phyloP scores from a whole-genome alignment of 1,140 invertebrate genomes.

The Drosophila kepulauana region DNA sequence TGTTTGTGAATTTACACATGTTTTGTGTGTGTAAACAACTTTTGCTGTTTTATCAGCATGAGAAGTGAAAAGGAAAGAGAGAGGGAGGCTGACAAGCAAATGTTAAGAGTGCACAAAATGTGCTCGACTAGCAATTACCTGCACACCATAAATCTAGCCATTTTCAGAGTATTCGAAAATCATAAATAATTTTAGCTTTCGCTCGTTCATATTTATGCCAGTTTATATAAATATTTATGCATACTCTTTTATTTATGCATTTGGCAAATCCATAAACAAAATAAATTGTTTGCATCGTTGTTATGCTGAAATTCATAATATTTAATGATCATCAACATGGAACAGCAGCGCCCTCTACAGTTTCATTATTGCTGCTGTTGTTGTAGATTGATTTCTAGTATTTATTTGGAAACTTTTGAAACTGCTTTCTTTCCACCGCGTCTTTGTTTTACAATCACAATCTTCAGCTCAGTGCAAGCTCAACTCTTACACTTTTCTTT shows the following conservation, averaged over 20 bases:
- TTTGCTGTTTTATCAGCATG: conserved; percentile 16
- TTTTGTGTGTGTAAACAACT: conserved; percentile 21
- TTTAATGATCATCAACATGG: conserved; percentile 4
- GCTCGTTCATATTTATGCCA: not conserved
- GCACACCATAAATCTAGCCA: not conserved
- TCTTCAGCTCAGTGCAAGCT: not conserved
- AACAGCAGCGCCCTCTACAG: conserved; percentile 6
- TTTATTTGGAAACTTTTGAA: conserved; percentile 9
- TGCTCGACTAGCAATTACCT: not conserved
- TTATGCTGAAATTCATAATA: conserved; percentile 9
- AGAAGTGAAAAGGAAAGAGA: too few relatives aligned
- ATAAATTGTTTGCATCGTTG: not conserved
- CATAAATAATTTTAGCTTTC: not conserved
- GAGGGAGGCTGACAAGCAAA: not conserved
- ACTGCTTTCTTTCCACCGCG: conserved; percentile 15
- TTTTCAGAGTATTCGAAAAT: not conserved
- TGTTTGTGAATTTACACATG: conserved; percentile 1
- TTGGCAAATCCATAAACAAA: conserved; percentile 11
- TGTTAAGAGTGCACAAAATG: not conserved
- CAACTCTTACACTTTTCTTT: conserved; percentile 6
- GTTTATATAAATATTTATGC: not conserved
- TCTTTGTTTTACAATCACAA: not conserved
- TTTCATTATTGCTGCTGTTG: not conserved
- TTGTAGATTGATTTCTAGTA: not conserved
- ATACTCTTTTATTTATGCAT: conserved; percentile 1